Evolutionary conservation across 1,140 invertebrate genomes (phyloP).

Genomic region (Aphelenchoides besseyi): DNA sequence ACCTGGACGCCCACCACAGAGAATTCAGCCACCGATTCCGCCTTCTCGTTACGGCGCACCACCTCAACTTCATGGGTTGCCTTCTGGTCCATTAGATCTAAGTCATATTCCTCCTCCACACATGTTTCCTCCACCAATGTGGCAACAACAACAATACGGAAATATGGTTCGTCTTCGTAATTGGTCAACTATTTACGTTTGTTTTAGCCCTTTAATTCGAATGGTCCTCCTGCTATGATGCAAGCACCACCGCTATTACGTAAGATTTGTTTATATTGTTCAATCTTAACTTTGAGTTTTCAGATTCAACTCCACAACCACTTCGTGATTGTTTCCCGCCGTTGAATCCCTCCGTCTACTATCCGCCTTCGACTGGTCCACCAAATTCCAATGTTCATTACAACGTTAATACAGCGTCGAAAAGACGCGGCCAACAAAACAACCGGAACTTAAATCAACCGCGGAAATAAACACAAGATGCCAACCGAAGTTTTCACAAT

Average conservation of each 20-base stretch:
- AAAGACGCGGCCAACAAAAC: neutral
- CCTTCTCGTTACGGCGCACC: neutral
- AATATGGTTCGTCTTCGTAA: neutral
- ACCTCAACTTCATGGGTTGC: neutral
- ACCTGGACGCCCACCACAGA: no score
- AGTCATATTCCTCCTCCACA: neutral
- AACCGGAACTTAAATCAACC: neutral
- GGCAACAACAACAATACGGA: neutral
- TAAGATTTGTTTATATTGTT: no score
- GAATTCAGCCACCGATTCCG: neutral
- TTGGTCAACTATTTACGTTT: no score
- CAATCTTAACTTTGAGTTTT: no score
- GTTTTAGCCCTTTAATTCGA: neutral
- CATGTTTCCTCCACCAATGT: neutral
- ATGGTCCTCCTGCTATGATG: neutral
- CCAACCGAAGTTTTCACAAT: no score
- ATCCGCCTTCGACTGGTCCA: no score
- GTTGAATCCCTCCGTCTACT: neutral
- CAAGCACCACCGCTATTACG: neutral
- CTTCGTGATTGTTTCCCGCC: neutral
- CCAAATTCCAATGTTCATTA: no score
- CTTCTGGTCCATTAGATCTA: neutral
- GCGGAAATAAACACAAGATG: neutral
- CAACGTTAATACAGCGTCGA: neutral
- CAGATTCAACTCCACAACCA: neutral